Evolutionary conservation across 2,113 vertebrate species (phyloP).

Genomic region (Cromileptes altivelis): DNA sequence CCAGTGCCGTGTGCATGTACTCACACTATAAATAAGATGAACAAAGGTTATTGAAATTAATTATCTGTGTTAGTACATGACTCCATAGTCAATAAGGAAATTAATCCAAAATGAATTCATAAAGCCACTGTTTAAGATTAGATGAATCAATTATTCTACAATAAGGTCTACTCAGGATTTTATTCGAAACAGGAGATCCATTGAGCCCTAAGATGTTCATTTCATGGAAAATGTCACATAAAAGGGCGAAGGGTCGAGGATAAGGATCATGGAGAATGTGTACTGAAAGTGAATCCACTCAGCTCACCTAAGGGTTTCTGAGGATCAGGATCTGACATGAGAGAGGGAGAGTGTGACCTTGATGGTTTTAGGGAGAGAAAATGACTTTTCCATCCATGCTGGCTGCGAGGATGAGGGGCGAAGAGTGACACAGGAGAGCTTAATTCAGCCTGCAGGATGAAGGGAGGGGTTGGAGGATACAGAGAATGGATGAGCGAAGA

Average conservation of each 20-base stretch:
- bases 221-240: slow-evolving; percentile 25
- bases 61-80: not conserved
- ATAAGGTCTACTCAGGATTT: not conserved
- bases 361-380: slow-evolving; percentile 52
- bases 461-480: slow-evolving; percentile 17
- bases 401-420: slow-evolving; percentile 26
- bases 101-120: not conserved
- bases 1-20: not conserved
- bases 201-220: not conserved
- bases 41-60: slow-evolving; percentile 4
- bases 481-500: slow-evolving; percentile 28
- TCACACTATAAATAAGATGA: not conserved
- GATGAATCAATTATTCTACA: too few species aligned
- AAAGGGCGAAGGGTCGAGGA: slow-evolving; percentile 17
- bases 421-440: slow-evolving; percentile 48
- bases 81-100: not conserved
- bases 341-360: slow-evolving; percentile 40
- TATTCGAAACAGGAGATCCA: not conserved
- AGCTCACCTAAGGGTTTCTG: slow-evolving; percentile 26
- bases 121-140: not conserved
- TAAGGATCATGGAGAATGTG: slow-evolving; percentile 21
- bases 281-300: slow-evolving; percentile 32
- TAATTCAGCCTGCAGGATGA: slow-evolving; percentile 45
- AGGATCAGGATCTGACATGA: slow-evolving; percentile 57
- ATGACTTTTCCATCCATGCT: slow-evolving; percentile 47